Conservation (phyloP, 2,888 invertebrate genomes). For the Cactoblastis cactorum region DNA sequence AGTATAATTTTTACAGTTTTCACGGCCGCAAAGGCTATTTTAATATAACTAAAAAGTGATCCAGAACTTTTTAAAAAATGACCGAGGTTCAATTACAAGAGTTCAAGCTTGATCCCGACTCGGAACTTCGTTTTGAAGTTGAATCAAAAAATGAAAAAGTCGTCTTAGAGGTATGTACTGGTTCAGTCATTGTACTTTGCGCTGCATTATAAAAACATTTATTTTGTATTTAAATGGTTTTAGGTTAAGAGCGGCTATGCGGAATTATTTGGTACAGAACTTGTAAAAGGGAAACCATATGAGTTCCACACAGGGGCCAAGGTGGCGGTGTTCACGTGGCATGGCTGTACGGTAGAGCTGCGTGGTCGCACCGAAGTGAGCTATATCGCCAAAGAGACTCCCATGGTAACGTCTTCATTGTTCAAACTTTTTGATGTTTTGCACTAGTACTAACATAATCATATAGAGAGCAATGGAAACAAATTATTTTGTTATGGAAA, state of each 20-base stretch:
- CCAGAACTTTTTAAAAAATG: slow-evolving; percentile 38
- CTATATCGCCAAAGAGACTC: slow-evolving; percentile 97
- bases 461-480: too few species aligned
- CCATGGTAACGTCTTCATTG: too few species aligned
- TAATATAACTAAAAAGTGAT: background rate
- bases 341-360: slow-evolving; percentile 93
- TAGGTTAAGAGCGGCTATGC: slow-evolving; percentile 94
- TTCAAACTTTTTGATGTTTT: too few species aligned
- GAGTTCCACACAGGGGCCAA: slow-evolving; percentile 94
- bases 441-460: too few species aligned
- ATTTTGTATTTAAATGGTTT: slow-evolving; percentile 19
- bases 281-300: slow-evolving; percentile 95
- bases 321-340: slow-evolving; percentile 97
- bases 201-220: too few species aligned
- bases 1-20: too few species aligned
- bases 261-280: slow-evolving; percentile 97
- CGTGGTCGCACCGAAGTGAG: slow-evolving; percentile 94
- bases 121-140: slow-evolving; percentile 96
- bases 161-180: slow-evolving; percentile 82
- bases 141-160: slow-evolving; percentile 92
- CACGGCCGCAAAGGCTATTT: too few species aligned
- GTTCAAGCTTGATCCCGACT: slow-evolving; percentile 91
- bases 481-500: too few species aligned
- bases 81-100: slow-evolving; percentile 80
- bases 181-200: too few species aligned